These are phyloP conservation scores for Corticium candelabrum DNA, from an alignment of 37 sponge, comb jelly and placozoan genomes.

Conservation along the genomic window DNA sequence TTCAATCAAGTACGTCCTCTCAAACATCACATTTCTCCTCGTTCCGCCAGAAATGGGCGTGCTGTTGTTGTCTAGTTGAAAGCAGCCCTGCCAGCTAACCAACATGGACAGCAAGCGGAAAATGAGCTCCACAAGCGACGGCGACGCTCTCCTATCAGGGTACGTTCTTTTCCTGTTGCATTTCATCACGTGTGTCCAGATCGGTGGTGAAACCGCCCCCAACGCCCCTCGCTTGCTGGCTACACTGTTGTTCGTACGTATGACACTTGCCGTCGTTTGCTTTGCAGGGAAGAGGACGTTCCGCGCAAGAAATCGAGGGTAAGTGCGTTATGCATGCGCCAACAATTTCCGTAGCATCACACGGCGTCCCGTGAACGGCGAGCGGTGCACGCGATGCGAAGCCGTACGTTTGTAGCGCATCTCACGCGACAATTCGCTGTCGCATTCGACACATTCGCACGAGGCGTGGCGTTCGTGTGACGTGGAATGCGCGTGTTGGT, in stretches of 20 bases:
- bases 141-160: background rate
- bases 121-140: constrained; percentile 1
- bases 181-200: background rate
- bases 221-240: background rate
- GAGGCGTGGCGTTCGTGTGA: no score
- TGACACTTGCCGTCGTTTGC: background rate
- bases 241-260: background rate
- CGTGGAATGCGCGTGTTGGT: no score
- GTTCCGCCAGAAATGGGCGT: no score
- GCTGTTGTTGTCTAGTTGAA: no score
- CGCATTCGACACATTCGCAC: no score
- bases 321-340: constrained; percentile 10
- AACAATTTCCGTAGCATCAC: background rate
- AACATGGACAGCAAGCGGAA: background rate
- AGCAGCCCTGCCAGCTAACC: no score
- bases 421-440: no score
- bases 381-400: background rate
- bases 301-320: constrained; percentile 74
- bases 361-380: background rate
- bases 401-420: background rate
- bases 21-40: no score
- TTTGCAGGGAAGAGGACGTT: constrained; percentile 17
- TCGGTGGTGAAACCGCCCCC: background rate
- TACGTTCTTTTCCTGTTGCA: background rate
- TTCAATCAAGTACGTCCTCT: no score